These are phyloP conservation scores for Oostethus manadensis DNA, from an alignment of 2,113 vertebrate species.

Conservation along the genomic window DNA sequence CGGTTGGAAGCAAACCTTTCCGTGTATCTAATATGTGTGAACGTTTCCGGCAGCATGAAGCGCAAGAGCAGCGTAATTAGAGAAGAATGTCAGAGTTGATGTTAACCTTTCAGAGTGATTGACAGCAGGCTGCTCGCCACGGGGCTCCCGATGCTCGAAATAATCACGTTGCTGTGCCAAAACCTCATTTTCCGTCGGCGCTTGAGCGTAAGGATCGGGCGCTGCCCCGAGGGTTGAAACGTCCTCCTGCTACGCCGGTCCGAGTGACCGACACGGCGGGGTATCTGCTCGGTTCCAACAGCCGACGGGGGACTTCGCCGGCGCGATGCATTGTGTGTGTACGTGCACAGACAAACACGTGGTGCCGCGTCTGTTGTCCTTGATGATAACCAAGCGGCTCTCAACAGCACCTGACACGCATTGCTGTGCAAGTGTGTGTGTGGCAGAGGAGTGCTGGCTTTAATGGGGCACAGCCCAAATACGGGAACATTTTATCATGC, in stretches of 20 bases:
- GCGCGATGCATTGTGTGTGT: not conserved
- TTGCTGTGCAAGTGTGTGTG: conserved; percentile 7
- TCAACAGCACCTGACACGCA: conserved; percentile 47
- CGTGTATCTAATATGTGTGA: not conserved
- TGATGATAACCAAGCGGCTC: conserved; percentile 61
- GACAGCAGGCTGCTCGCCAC: too few species aligned
- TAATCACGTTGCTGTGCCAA: not conserved
- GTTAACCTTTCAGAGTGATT: not conserved
- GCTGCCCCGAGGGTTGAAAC: not conserved
- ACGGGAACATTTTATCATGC: conserved; percentile 28
- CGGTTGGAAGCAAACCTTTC: not conserved
- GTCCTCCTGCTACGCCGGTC: not conserved
- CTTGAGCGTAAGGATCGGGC: not conserved
- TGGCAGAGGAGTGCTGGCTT: conserved; percentile 43
- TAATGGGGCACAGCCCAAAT: conserved; percentile 52
- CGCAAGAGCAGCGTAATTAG: not conserved
- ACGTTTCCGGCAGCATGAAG: not conserved
- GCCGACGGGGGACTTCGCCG: not conserved
- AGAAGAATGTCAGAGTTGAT: not conserved
- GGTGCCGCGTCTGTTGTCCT: conserved; percentile 43
- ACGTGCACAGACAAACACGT: not conserved
- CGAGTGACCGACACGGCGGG: not conserved
- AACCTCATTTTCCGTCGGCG: not conserved
- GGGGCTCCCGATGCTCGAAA: not conserved
- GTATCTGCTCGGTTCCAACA: not conserved